Conservation (phyloP, 2,113 vertebrate genomes). For the Orientallactaga bullata region DNA sequence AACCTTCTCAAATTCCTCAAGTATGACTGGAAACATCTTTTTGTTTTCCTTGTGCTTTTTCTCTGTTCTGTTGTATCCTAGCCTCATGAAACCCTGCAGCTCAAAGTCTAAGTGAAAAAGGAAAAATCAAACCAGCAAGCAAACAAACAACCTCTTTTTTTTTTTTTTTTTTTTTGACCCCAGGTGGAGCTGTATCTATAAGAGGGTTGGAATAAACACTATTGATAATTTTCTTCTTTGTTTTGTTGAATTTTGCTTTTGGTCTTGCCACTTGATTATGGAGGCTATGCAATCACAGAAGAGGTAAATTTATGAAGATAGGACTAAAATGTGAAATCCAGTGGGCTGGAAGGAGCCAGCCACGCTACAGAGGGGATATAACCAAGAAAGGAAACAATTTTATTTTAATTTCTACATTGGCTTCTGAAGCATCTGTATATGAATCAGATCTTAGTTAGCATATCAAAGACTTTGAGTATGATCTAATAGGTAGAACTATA, state of each 20-base stretch:
- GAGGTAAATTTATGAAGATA: not conserved
- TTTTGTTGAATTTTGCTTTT: not conserved
- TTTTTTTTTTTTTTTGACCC: not conserved
- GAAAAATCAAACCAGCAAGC: not conserved
- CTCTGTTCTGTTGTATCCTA: not conserved
- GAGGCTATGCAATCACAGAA: not conserved
- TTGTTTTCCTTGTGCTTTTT: not conserved
- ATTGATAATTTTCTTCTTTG: not conserved
- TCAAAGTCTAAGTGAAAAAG: not conserved
- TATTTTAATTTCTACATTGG: not conserved
- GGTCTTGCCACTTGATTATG: not conserved
- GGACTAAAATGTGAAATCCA: not conserved
- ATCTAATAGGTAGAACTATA: not conserved
- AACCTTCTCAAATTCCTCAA: not conserved
- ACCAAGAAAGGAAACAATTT: not conserved
- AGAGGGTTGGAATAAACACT: not conserved
- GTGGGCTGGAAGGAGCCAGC: not conserved
- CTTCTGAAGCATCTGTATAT: not conserved
- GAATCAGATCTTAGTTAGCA: not conserved
- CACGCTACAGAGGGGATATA: constrained; percentile 6
- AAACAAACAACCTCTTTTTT: not conserved
- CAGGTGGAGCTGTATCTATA: not conserved
- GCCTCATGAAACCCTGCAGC: not conserved
- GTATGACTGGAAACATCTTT: not conserved
- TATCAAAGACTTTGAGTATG: not conserved